phyloP scores from a whole-genome alignment of 2,797 vertebrate species.

The Columba guinea region DNA sequence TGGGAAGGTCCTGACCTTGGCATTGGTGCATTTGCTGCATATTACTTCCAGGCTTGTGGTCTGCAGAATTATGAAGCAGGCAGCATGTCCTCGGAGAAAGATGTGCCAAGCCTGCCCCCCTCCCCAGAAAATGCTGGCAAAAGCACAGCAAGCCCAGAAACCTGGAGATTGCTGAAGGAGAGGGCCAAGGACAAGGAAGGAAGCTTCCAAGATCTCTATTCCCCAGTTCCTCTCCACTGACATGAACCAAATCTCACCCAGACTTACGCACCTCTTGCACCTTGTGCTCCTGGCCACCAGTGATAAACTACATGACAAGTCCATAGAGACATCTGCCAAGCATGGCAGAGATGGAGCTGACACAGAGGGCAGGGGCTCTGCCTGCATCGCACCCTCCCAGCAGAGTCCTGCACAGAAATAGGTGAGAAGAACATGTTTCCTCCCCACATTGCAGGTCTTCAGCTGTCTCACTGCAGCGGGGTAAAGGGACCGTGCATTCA shows the following conservation, averaged over 20 bases:
- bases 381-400: neutral
- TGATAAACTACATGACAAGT: neutral
- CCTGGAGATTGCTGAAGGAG: neutral
- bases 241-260: neutral
- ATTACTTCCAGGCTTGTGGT: neutral
- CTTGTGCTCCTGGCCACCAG: neutral
- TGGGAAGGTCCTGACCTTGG: slow-evolving; percentile 30
- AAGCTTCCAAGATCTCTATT: neutral
- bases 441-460: neutral
- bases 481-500: neutral
- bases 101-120: neutral
- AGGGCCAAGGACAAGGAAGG: neutral
- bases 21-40: neutral
- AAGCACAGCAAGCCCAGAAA: neutral
- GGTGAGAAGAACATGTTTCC: neutral
- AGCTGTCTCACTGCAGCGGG: neutral
- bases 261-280: neutral
- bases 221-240: neutral
- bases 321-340: neutral
- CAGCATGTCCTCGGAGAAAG: neutral
- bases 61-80: neutral
- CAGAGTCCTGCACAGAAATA: neutral
- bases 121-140: neutral
- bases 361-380: neutral
- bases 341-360: neutral